Evolutionary conservation across 2,888 invertebrate species (phyloP).

Genomic region (Mechanitis messenoides): DNA sequence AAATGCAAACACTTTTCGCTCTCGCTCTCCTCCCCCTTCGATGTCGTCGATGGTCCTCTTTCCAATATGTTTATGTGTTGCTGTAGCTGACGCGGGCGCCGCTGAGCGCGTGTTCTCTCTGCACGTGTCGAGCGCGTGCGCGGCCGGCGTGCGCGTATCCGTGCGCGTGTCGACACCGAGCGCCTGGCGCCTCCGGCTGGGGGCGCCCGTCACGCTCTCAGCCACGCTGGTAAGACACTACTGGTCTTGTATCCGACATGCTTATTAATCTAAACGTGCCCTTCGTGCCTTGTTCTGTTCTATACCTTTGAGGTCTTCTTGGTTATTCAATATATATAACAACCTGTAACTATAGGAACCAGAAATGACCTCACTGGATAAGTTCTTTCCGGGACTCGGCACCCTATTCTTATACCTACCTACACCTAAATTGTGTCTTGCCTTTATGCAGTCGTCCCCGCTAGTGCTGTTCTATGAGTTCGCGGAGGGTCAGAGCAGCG

Average conservation of each 20-base stretch:
- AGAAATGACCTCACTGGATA: too few species aligned
- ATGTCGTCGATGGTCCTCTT: too few species aligned
- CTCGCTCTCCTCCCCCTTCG: too few species aligned
- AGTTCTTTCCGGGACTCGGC: too few species aligned
- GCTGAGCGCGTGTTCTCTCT: constrained; percentile 46
- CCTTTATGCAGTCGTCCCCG: constrained; percentile 45
- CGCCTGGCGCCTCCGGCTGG: constrained; percentile 44
- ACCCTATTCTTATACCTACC: too few species aligned
- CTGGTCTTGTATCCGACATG: neutral
- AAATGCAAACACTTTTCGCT: too few species aligned
- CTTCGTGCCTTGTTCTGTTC: too few species aligned
- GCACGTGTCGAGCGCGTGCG: constrained; percentile 59
- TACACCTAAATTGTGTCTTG: neutral
- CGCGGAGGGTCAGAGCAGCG: constrained; percentile 42
- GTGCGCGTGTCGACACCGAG: constrained; percentile 42
- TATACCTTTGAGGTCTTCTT: neutral
- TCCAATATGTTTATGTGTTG: neutral
- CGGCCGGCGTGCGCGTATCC: constrained; percentile 33
- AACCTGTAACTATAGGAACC: too few species aligned
- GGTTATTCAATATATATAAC: too few species aligned
- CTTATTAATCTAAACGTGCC: too few species aligned
- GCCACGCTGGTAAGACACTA: constrained; percentile 37
- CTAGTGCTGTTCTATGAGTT: constrained; percentile 50
- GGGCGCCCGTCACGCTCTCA: constrained; percentile 29
- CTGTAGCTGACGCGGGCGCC: constrained; percentile 17